phyloP scores from a whole-genome alignment of 1,140 invertebrate species.

The Phortica variegata region DNA sequence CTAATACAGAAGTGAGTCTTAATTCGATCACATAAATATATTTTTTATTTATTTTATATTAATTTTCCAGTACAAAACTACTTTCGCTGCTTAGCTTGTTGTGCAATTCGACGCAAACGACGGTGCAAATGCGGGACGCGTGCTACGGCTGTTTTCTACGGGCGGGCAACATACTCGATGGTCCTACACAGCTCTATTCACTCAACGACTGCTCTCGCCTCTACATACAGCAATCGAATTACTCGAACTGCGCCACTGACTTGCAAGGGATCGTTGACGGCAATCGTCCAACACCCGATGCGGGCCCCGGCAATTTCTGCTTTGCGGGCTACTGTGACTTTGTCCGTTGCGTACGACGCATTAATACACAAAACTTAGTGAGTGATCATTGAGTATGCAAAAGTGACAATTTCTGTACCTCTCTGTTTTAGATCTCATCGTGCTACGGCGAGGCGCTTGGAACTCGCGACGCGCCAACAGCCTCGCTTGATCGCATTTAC shows the following conservation, averaged over 20 bases:
- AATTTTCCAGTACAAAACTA: constrained; percentile 48
- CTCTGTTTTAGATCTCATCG: constrained; percentile 3
- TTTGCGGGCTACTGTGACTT: constrained; percentile 63
- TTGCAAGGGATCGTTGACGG: constrained; percentile 41
- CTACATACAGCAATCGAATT: constrained; percentile 59
- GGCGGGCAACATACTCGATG: constrained; percentile 57
- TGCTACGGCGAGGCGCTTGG: constrained; percentile 8
- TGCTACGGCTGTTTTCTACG: constrained; percentile 60
- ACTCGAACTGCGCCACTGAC: constrained; percentile 57
- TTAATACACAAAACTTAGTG: constrained; percentile 62
- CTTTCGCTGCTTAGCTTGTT: constrained; percentile 60
- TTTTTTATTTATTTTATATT: constrained; percentile 19
- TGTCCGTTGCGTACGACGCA: constrained; percentile 60
- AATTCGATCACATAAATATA: too few species aligned
- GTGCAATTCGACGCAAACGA: constrained; percentile 60
- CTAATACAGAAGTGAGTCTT: too few species aligned
- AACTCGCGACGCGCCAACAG: constrained; percentile 6
- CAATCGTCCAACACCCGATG: constrained; percentile 4
- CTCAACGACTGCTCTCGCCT: constrained; percentile 58
- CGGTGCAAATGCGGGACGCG: constrained; percentile 58
- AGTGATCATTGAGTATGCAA: background rate
- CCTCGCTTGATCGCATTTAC: constrained; percentile 30
- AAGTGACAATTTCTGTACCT: background rate
- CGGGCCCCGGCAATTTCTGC: constrained; percentile 25
- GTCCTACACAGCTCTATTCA: constrained; percentile 57